Percentiles rank a stretch among this genome's conserved stretches.
Conservation (phyloP, 2,113 vertebrate genomes). For the Smithornis capensis region DNA sequence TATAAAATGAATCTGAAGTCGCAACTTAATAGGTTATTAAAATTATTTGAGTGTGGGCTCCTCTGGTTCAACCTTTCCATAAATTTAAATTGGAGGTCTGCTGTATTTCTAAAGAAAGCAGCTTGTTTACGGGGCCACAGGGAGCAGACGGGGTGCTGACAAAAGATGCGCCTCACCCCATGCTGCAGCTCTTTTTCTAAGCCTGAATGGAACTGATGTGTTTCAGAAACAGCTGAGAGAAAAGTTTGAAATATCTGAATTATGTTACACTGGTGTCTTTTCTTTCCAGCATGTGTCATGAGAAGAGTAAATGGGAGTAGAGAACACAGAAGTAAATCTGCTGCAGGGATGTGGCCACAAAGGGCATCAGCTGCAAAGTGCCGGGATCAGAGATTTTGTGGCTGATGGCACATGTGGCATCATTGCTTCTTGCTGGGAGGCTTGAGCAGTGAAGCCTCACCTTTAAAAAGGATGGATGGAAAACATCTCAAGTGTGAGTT, state of each 20-base stretch:
- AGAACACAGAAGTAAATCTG: neutral
- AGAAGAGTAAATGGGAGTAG: neutral
- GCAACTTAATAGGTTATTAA: slow-evolving; percentile 99
- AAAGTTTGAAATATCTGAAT: slow-evolving; percentile 41
- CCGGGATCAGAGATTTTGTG: neutral
- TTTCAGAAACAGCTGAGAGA: slow-evolving; percentile 45
- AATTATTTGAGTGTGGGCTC: slow-evolving; percentile 86
- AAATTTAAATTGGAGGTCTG: slow-evolving; percentile 81
- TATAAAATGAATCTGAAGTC: slow-evolving; percentile 99
- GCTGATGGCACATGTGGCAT: neutral
- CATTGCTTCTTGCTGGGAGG: neutral
- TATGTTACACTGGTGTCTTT: neutral
- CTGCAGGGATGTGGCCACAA: neutral
- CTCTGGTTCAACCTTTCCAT: slow-evolving; percentile 79
- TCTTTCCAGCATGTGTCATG: neutral
- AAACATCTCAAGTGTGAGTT: neutral
- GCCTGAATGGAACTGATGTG: slow-evolving; percentile 32
- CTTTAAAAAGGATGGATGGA: neutral
- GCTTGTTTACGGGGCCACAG: slow-evolving; percentile 73
- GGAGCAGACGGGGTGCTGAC: slow-evolving; percentile 68
- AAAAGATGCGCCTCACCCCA: slow-evolving; percentile 67
- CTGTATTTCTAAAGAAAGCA: slow-evolving; percentile 69
- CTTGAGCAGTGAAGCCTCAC: neutral
- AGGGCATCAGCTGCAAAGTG: rapidly evolving
- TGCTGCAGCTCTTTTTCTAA: neutral